These are phyloP conservation scores for Hydractinia echinata DNA, from an alignment of 30 jellyfish, hydroid and myxozoan species.

Conservation along the genomic window DNA sequence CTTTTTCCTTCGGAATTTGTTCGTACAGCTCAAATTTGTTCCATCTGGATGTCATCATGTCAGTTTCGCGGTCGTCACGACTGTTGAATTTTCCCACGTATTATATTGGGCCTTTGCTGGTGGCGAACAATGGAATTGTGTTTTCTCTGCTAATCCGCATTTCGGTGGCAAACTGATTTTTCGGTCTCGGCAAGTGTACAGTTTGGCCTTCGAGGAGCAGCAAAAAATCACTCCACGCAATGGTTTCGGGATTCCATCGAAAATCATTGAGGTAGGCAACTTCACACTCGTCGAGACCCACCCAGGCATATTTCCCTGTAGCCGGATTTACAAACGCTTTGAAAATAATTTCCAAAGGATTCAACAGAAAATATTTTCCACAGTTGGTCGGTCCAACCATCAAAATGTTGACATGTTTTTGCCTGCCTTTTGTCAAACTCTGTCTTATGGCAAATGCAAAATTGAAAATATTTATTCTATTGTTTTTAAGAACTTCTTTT, in stretches of 20 bases:
- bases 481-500: too few species aligned
- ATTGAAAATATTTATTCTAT: too few species aligned
- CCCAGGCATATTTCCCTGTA: conserved; percentile 23
- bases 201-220: conserved; percentile 30
- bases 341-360: conserved; percentile 8
- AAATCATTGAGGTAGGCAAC: conserved; percentile 24
- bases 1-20: not conserved
- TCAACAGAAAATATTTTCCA: conserved; percentile 31
- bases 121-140: conserved; percentile 41
- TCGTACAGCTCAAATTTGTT: conserved; percentile 40
- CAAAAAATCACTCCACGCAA: conserved; percentile 24
- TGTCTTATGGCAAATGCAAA: too few species aligned
- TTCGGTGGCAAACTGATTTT: conserved; percentile 32
- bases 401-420: not conserved
- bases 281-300: conserved; percentile 31
- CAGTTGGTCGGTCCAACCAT: not conserved
- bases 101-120: conserved; percentile 13
- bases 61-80: too few species aligned
- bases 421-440: not conserved
- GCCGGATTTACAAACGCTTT: conserved; percentile 45
- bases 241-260: conserved; percentile 14
- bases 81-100: conserved; percentile 2
- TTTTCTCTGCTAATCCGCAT: conserved; percentile 10
- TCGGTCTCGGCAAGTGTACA: conserved; percentile 53
- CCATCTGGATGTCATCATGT: conserved; percentile 25